phyloP scores from a whole-genome alignment of 2,888 invertebrate species.

The Xestia ashworthii region DNA sequence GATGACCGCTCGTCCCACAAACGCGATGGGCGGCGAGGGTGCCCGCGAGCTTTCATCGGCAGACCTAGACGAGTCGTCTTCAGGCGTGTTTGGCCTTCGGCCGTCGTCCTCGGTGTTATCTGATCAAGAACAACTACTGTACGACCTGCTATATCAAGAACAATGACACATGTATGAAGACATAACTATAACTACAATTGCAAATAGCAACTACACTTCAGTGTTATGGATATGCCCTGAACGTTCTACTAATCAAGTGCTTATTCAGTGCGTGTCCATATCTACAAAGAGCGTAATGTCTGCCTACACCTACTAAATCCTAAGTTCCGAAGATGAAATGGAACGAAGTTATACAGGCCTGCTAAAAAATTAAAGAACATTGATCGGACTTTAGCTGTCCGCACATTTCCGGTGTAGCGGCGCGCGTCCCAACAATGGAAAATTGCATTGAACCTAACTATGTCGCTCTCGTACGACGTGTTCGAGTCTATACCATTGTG shows the following conservation, averaged over 20 bases:
- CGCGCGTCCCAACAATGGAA: conserved; percentile 34
- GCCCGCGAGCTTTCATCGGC: conserved; percentile 76
- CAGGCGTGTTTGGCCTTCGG: conserved; percentile 72
- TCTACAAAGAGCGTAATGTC: not conserved
- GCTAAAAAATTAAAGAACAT: conserved; percentile 10
- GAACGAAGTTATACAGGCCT: not conserved
- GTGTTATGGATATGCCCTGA: conserved; percentile 26
- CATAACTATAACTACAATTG: not conserved
- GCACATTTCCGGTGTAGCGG: conserved; percentile 33
- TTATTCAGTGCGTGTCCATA: conserved; percentile 15
- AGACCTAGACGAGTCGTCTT: conserved; percentile 62
- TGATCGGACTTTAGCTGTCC: conserved; percentile 15
- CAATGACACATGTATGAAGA: conserved; percentile 1
- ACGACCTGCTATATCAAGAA: not conserved
- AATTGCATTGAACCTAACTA: conserved; percentile 38
- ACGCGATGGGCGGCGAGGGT: conserved; percentile 78
- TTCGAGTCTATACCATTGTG: conserved; percentile 20
- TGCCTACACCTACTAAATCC: not conserved
- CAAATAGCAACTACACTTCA: not conserved
- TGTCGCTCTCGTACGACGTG: conserved; percentile 22
- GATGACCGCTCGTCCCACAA: conserved; percentile 81
- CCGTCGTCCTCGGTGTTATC: conserved; percentile 75
- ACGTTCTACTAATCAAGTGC: conserved; percentile 19
- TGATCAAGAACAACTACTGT: conserved; percentile 32
- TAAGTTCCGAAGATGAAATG: not conserved